phyloP scores from a whole-genome alignment of 2,888 invertebrate genomes.

The Diloba caeruleocephala region DNA sequence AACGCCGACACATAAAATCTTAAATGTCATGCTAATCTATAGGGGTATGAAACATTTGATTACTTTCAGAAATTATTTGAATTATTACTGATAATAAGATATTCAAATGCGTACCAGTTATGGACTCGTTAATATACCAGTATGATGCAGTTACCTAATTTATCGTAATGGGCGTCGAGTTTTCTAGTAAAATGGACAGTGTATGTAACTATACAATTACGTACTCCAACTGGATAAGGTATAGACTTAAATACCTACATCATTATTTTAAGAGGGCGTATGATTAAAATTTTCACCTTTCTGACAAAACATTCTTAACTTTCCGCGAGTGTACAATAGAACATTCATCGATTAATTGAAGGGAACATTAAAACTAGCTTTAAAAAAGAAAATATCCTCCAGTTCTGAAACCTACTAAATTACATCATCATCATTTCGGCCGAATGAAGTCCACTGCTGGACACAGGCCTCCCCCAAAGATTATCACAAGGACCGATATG shows the following conservation, averaged over 20 bases:
- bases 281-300: constrained; percentile 13
- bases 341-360: constrained; percentile 2
- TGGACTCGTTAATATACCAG: constrained; percentile 13
- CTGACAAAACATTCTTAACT: constrained; percentile 17
- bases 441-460: too few relatives aligned
- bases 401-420: not conserved
- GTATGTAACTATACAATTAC: constrained; percentile 20
- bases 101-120: constrained; percentile 27
- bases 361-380: constrained; percentile 8
- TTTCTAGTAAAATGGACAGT: constrained; percentile 52
- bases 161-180: constrained; percentile 44
- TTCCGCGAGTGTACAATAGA: not conserved
- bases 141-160: constrained; percentile 44
- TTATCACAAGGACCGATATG: too few relatives aligned
- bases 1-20: not conserved
- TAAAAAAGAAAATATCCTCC: constrained; percentile 1
- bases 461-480: too few relatives aligned
- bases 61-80: constrained; percentile 4
- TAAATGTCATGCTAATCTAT: constrained; percentile 9
- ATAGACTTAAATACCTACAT: constrained; percentile 6
- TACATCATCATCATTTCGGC: too few relatives aligned
- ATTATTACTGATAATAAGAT: constrained; percentile 21
- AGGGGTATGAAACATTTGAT: constrained; percentile 20
- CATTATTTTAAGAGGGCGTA: constrained; percentile 3
- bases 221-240: constrained; percentile 9